A percentile compares a stretch with the other conserved stretches of the same genome.
phyloP scores from a whole-genome alignment of 1,140 invertebrate genomes.

The Euglossa dilemma region DNA sequence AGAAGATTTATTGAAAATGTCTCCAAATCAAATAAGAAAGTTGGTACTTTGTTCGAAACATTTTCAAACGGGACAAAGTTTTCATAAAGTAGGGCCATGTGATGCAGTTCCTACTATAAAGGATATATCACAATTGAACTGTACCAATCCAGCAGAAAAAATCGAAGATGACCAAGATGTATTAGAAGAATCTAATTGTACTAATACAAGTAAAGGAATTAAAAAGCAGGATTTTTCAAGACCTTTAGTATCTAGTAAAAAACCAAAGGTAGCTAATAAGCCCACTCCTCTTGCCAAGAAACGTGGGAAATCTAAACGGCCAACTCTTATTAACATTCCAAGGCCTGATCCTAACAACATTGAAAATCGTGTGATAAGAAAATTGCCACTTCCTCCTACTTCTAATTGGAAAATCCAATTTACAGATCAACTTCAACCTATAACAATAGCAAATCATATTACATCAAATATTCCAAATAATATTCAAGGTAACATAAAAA shows the following conservation, averaged over 20 bases:
- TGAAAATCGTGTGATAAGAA: slow-evolving; percentile 71
- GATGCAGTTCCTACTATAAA: slow-evolving; percentile 79
- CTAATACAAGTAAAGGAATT: slow-evolving; percentile 30
- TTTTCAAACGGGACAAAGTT: slow-evolving; percentile 78
- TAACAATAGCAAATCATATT: slow-evolving; percentile 75
- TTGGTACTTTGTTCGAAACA: slow-evolving; percentile 80
- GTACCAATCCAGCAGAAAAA: slow-evolving; percentile 30
- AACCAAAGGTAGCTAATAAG: slow-evolving; percentile 79
- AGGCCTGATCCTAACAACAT: slow-evolving; percentile 72
- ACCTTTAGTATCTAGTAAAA: slow-evolving; percentile 79
- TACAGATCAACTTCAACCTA: slow-evolving; percentile 76
- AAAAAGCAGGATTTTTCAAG: slow-evolving; percentile 61
- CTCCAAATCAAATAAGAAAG: slow-evolving; percentile 81
- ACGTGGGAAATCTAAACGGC: slow-evolving; percentile 77
- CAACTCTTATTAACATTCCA: slow-evolving; percentile 79
- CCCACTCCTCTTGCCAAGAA: slow-evolving; percentile 80
- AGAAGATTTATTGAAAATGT: slow-evolving; percentile 81
- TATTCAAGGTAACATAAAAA: slow-evolving; percentile 71
- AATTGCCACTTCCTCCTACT: slow-evolving; percentile 77
- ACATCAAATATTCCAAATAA: slow-evolving; percentile 63
- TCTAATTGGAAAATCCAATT: slow-evolving; percentile 77
- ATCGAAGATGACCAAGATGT: slow-evolving; percentile 48
- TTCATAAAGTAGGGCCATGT: slow-evolving; percentile 77
- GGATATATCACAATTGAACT: slow-evolving; percentile 38
- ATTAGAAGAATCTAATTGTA: slow-evolving; percentile 44